Conservation (phyloP, 2,797 vertebrate species). For the Acridotheres tristis region DNA sequence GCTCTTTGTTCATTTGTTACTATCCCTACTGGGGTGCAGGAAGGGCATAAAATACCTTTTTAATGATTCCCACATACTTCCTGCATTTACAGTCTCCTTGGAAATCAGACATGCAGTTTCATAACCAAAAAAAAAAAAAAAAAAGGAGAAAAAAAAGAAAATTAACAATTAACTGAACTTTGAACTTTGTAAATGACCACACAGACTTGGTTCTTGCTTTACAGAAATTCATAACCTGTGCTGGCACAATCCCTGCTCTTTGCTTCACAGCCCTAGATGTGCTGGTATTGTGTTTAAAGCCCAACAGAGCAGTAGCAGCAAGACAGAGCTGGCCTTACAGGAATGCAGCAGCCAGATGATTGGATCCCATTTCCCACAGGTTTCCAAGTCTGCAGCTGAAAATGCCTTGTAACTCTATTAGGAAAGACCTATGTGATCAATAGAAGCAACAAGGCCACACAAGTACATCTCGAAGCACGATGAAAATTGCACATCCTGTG, state of each 20-base stretch:
- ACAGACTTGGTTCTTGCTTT: neutral
- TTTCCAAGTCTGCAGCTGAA: conserved; percentile 51
- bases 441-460: conserved; percentile 70
- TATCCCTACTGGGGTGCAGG: neutral
- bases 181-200: neutral
- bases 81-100: neutral
- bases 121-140: neutral
- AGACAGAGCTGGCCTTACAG: conserved; percentile 72
- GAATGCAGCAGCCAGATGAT: conserved; percentile 40
- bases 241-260: conserved; percentile 49
- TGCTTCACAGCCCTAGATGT: conserved; percentile 5
- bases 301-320: conserved; percentile 66
- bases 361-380: conserved; percentile 60
- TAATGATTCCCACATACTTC: neutral
- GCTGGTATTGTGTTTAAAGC: conserved; percentile 61
- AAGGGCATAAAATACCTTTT: neutral
- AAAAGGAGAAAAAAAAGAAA: neutral
- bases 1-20: neutral
- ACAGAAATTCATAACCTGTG: neutral
- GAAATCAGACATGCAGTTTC: neutral
- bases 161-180: neutral
- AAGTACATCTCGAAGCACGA: conserved; percentile 49
- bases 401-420: conserved; percentile 78
- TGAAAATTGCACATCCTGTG: conserved; percentile 63
- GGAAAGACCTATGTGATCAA: conserved; percentile 74